These are phyloP conservation scores for Gisinianus flammeolus DNA, from an alignment of 2,888 invertebrate genomes.

Conservation along the genomic window DNA sequence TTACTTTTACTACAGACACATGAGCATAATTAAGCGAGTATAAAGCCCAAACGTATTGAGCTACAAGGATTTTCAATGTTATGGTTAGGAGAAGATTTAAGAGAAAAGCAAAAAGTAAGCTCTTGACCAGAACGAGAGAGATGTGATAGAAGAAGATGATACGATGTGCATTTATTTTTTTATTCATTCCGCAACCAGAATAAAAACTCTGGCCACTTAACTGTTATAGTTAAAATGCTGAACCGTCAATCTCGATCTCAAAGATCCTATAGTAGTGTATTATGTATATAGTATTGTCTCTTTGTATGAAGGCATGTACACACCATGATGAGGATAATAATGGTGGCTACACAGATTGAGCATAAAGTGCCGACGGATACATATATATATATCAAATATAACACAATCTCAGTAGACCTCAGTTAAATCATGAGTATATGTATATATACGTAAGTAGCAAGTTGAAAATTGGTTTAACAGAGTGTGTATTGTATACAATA, in stretches of 20 bases:
- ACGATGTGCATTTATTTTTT: constrained; percentile 19
- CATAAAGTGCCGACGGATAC: background rate
- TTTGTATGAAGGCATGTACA: no score
- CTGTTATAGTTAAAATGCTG: background rate
- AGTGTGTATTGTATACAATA: no score
- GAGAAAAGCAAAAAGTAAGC: constrained; percentile 10
- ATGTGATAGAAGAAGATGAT: constrained; percentile 15
- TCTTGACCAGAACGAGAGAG: constrained; percentile 33
- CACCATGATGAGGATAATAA: no score
- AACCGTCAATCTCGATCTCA: constrained; percentile 16
- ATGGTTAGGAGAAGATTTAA: constrained; percentile 11
- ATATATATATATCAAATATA: background rate
- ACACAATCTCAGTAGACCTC: background rate
- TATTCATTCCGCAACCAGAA: constrained; percentile 10
- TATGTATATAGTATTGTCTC: background rate
- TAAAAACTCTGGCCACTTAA: background rate
- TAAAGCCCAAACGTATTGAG: background rate
- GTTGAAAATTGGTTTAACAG: background rate
- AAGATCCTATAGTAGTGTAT: background rate
- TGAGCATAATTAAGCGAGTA: no score
- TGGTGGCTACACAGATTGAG: constrained; percentile 18
- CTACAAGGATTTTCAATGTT: constrained; percentile 15
- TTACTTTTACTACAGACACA: no score
- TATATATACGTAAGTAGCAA: background rate
- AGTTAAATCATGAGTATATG: background rate